Percentiles rank a stretch among this genome's conserved stretches.
Evolutionary conservation across 1,140 invertebrate species (phyloP).

Genomic region (Zaprionus kolodkinae): DNA sequence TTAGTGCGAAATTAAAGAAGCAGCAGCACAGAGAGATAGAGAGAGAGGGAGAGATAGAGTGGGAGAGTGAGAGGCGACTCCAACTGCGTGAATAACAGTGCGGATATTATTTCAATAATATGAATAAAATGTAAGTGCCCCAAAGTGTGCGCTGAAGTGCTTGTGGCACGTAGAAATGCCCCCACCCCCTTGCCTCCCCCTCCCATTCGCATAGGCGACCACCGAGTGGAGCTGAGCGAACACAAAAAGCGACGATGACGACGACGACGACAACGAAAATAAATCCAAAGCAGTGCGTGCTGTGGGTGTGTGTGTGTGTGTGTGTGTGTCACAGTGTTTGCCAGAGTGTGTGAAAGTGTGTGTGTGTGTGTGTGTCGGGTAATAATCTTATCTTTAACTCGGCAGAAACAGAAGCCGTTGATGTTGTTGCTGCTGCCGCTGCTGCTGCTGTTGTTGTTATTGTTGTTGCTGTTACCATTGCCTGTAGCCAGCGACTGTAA

Average conservation of each 20-base stretch:
- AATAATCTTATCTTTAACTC: slow-evolving; percentile 82
- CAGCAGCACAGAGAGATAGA: background rate
- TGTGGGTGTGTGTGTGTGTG: slow-evolving; percentile 8
- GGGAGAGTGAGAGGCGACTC: background rate
- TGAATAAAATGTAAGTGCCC: slow-evolving; percentile 53
- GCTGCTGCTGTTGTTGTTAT: slow-evolving; percentile 8
- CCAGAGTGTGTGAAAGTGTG: slow-evolving; percentile 22
- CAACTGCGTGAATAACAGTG: slow-evolving; percentile 20
- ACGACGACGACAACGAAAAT: slow-evolving; percentile 63
- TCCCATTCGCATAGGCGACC: slow-evolving; percentile 56
- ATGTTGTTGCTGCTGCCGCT: slow-evolving; percentile 42
- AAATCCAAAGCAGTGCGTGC: slow-evolving; percentile 49
- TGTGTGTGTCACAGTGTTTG: slow-evolving; percentile 1
- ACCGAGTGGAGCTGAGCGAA: slow-evolving; percentile 46
- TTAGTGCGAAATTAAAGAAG: background rate
- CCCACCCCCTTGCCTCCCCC: background rate
- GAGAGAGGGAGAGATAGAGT: background rate
- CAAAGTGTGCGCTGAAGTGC: slow-evolving; percentile 33
- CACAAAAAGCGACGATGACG: slow-evolving; percentile 38
- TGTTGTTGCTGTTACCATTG: slow-evolving; percentile 44
- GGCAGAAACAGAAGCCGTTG: slow-evolving; percentile 78
- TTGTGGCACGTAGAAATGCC: slow-evolving; percentile 35
- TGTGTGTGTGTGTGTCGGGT: slow-evolving; percentile 40
- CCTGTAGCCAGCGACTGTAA: slow-evolving; percentile 68
- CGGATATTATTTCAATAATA: slow-evolving; percentile 51